Evolutionary conservation across 2,113 vertebrate species (phyloP), one percentile per base, ranked within the genome.

Genomic region (Mola mola): DNA sequence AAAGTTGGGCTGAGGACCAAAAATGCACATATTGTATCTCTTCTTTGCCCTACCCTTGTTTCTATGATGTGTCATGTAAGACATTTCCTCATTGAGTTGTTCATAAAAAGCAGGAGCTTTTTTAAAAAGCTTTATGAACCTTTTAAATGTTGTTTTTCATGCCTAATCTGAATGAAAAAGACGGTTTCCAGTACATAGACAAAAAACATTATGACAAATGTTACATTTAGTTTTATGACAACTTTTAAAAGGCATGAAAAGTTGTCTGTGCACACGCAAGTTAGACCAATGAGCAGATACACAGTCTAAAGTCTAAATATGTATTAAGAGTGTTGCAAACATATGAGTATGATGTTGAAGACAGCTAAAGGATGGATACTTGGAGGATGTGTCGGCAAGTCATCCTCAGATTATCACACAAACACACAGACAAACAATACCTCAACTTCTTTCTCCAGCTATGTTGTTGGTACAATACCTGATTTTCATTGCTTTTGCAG

Each of bases 391-490:
- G 29, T 44, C 4, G 1, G 24, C 6, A 25, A 46, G 36, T 46
- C 44, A 26, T 49, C 3, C 19, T 22, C 22, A 31, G 2, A 41
- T 21, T 26, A 21, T 29, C 15, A 53, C 38, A 65, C 9, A 34
- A 15, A 5, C 31, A 61, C 44, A 22, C 56, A 24, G 49, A 49
- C n/a, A 22, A 17, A 51, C 38, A 50, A 22, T 40, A 67, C 13
- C 40, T 59, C 42, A 52, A 31, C 61, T 41, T 41, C 26, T 51
- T 0, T 20, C 16, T 53, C 40, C 8, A 38, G 26, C 21, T 12
- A 17, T 8, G 1, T n/a, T 53, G 70, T 71, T 65, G 66, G 53
- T 34, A 66, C 50, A 78, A 55, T 66, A 75, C 61, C 48, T 57
- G 34, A 59, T 70, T 84, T 70, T 44, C 66, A 67, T 69, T 13